Base-by-base conservation (phyloP, 2,888 invertebrate genomes). In the Gandaritis pyraliata region DNA sequence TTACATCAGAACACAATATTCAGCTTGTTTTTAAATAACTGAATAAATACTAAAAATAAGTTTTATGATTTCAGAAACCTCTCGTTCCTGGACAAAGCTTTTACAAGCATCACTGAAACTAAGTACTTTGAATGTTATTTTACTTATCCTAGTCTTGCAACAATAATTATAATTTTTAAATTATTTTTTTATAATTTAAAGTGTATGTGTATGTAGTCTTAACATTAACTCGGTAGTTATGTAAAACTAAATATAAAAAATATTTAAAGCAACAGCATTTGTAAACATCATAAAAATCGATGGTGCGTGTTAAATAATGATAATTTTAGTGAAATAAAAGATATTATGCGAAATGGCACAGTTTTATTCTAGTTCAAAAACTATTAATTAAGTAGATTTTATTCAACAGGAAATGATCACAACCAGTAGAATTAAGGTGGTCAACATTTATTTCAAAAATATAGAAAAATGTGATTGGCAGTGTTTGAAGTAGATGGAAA, bases 291-390 rank as follows among this genome's bases (percentile, higher is more conserved):
- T 8, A 33, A 33, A 33, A 1, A 10, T 33, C 1, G 23, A 33
- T 33, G 8, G 8, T 33, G 33, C 33, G 8, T 33, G 33, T 33
- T 2, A 33, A 33, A 33, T 33, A 33, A 33, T 33, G 1, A n/a
- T 33, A 8, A 33, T 6, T 36, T 33, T 48, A 53, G 11, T 45
- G n/a, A 58, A 65, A 74, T 79, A 77, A 58, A 76, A 71, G 72
- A 68, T 67, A 50, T 1, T 61, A 65, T 68, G 69, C 56, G 73
- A 85, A 83, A 90, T 90, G 90, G 89, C 90, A 90, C 90, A 81
- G 79, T 87, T 88, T 86, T 85, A 86, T 87, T 84, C 74, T 71
- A 75, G 65, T 76, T 41, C 13, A 53, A 51, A 75, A 78, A 76
- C 70, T 77, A 77, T 74, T 77, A 79, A 77, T 74, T 77, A 79